Conservation (phyloP, 2,888 invertebrate genomes). For the Mythimna ferrago region DNA sequence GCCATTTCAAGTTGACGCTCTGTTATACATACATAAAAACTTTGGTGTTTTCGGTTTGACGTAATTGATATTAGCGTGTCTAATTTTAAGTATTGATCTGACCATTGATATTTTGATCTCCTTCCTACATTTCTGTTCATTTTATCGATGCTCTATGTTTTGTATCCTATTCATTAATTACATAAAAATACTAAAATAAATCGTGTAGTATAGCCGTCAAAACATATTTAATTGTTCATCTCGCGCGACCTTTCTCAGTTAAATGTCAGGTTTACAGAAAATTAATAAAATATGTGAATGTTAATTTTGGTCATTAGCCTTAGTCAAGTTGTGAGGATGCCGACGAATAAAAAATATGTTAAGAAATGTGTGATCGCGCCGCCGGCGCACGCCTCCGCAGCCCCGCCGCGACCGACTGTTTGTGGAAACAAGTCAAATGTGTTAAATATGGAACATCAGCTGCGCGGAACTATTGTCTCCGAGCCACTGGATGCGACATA, state of each 20-base stretch:
- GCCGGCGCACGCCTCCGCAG: conserved; percentile 80
- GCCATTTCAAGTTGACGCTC: conserved; percentile 30
- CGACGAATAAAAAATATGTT: conserved; percentile 79
- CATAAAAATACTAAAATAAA: conserved; percentile 46
- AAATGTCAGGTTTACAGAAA: conserved; percentile 79
- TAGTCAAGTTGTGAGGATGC: conserved; percentile 82
- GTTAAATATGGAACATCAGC: conserved; percentile 82
- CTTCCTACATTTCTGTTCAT: conserved; percentile 27
- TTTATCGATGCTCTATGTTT: conserved; percentile 38
- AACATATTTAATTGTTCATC: conserved; percentile 76
- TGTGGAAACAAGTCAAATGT: conserved; percentile 88
- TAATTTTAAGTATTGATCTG: conserved; percentile 39
- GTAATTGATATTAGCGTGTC: conserved; percentile 50
- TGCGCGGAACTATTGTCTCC: conserved; percentile 55
- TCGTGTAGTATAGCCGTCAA: conserved; percentile 74
- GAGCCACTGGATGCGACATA: conserved; percentile 70
- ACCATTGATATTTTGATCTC: conserved; percentile 34
- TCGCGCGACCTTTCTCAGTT: conserved; percentile 76
- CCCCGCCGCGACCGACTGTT: conserved; percentile 78
- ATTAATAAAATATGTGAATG: conserved; percentile 87
- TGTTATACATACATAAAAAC: conserved; percentile 18
- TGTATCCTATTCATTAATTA: conserved; percentile 33
- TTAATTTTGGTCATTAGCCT: conserved; percentile 89
- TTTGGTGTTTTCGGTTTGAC: conserved; percentile 30
- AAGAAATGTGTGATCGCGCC: conserved; percentile 85